Conservation (phyloP, 2,888 invertebrate genomes). For the Microctonus brassicae region DNA sequence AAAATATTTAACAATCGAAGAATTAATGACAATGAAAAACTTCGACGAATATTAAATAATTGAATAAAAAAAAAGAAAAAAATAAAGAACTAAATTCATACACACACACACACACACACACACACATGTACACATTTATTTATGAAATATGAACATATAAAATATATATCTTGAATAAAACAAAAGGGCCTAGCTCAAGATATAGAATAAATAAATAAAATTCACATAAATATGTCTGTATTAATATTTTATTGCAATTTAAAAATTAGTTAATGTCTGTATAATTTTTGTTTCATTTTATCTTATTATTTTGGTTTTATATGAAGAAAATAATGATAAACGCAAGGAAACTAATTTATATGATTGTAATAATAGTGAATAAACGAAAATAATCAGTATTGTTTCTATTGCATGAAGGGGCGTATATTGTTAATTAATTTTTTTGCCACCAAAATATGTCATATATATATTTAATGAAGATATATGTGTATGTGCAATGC, state of each 20-base stretch:
- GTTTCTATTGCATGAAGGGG: slow-evolving; percentile 45
- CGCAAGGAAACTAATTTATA: neutral
- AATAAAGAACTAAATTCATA: neutral
- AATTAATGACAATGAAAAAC: neutral
- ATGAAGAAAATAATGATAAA: neutral
- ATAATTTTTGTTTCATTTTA: neutral
- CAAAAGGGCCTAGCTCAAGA: neutral
- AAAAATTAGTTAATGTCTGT: neutral
- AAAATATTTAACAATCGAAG: neutral
- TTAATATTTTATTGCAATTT: neutral
- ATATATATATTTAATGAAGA: slow-evolving; percentile 33
- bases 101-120: neutral
- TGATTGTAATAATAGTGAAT: neutral
- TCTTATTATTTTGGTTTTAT: neutral
- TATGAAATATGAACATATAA: neutral
- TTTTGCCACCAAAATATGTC: slow-evolving; percentile 18
- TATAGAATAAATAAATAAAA: slow-evolving; percentile 33
- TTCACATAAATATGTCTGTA: neutral
- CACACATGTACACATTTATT: neutral
- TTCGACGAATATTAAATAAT: too few relatives aligned
- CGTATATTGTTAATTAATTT: neutral
- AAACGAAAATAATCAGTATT: slow-evolving; percentile 48
- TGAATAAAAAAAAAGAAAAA: neutral
- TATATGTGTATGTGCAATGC: slow-evolving; percentile 62
- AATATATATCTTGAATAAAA: neutral